A percentile compares a stretch with the other conserved stretches of the same genome.
These are phyloP conservation scores for Heterotilapia buettikoferi DNA, from an alignment of 2,113 vertebrate species.

Conservation along the genomic window DNA sequence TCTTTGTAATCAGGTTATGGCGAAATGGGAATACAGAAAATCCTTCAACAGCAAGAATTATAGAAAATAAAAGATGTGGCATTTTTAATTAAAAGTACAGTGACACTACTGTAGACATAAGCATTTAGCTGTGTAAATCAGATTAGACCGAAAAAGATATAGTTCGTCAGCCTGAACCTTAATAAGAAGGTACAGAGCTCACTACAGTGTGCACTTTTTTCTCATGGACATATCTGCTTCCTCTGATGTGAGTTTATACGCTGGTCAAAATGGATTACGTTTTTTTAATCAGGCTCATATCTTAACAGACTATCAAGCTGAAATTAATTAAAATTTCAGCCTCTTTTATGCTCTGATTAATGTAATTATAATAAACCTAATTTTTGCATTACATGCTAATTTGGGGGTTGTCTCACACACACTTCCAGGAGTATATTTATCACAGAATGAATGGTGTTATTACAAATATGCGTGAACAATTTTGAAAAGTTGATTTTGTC, in stretches of 20 bases:
- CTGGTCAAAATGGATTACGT: conserved; percentile 58
- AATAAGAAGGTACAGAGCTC: conserved; percentile 9
- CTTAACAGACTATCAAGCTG: conserved; percentile 51
- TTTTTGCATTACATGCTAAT: conserved; percentile 15
- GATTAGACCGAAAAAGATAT: conserved; percentile 58
- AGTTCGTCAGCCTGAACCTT: conserved; percentile 49
- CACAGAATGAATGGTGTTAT: conserved; percentile 4
- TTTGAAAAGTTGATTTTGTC: not conserved
- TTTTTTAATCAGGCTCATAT: conserved; percentile 54
- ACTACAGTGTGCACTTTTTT: not conserved
- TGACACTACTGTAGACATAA: conserved; percentile 26
- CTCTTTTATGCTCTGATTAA: conserved; percentile 52
- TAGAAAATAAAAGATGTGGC: conserved; percentile 45
- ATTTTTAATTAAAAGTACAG: conserved; percentile 59
- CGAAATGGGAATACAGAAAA: not conserved
- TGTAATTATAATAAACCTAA: conserved; percentile 32
- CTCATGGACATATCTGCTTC: conserved; percentile 7
- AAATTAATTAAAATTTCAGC: conserved; percentile 64
- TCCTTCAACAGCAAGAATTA: conserved; percentile 43
- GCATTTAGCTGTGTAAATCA: conserved; percentile 56
- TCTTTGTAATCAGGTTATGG: conserved; percentile 1
- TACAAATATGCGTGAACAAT: conserved; percentile 17
- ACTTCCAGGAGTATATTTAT: conserved; percentile 6
- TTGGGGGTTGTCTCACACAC: not conserved
- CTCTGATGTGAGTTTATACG: conserved; percentile 50